Percentiles rank a stretch among this genome's conserved stretches.
Conservation (phyloP, 64 coral and sea anemone species). For the Dendrophyllia cribrosa region DNA sequence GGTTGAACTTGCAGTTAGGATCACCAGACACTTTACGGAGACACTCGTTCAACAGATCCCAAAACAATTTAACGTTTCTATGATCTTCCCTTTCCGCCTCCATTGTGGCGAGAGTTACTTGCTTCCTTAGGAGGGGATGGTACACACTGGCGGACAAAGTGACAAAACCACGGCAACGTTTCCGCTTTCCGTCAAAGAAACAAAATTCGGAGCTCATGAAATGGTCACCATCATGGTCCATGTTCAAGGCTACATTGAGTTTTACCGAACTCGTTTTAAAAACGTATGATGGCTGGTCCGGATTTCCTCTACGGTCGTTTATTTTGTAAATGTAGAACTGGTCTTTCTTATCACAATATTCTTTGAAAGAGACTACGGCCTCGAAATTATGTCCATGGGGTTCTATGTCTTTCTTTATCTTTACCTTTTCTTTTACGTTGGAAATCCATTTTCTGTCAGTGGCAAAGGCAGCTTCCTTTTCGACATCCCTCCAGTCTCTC, state of each 20-base stretch:
- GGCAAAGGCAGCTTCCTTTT: neutral
- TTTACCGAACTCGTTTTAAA: slow-evolving; percentile 21
- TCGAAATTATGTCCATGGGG: neutral
- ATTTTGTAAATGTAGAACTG: slow-evolving; percentile 29
- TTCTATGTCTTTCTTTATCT: neutral
- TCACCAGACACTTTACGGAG: neutral
- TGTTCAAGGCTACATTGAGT: neutral
- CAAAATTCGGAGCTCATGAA: slow-evolving; percentile 5
- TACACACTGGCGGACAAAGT: slow-evolving; percentile 37
- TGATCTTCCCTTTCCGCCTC: neutral
- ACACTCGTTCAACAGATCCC: slow-evolving; percentile 11
- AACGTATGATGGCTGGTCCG: slow-evolving; percentile 26
- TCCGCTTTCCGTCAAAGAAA: slow-evolving; percentile 52
- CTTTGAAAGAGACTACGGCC: slow-evolving; percentile 9
- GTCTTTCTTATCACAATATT: slow-evolving; percentile 22
- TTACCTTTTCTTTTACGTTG: slow-evolving; percentile 6
- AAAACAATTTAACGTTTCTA: slow-evolving; percentile 22
- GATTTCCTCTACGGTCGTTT: slow-evolving; percentile 10
- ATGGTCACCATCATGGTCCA: slow-evolving; percentile 23
- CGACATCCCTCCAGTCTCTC: neutral
- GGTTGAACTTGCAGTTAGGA: neutral
- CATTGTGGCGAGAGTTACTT: slow-evolving; percentile 36
- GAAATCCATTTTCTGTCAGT: slow-evolving; percentile 2
- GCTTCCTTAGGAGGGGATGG: slow-evolving; percentile 30
- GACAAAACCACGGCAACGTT: slow-evolving; percentile 20